These are phyloP conservation scores for Chironomus striatipennis DNA, from an alignment of 1,140 invertebrate genomes.

Conservation along the genomic window DNA sequence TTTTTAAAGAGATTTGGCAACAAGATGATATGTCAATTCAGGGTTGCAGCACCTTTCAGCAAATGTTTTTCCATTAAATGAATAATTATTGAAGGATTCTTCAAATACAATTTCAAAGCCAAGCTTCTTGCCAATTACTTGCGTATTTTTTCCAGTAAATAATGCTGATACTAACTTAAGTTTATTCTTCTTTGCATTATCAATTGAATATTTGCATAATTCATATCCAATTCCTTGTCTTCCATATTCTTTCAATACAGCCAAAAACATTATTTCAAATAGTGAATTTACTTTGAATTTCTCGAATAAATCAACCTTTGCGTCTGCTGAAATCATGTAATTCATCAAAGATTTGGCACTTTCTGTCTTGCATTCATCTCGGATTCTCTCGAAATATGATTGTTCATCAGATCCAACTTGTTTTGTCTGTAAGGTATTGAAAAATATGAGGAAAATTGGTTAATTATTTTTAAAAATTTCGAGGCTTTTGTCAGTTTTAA, in stretches of 20 bases:
- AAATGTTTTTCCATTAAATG: slow-evolving; percentile 3
- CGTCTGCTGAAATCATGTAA: background rate
- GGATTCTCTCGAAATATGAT: background rate
- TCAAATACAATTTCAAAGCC: background rate
- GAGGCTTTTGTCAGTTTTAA: no score
- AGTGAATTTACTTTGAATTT: background rate
- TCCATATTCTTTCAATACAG: background rate
- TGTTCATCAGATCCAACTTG: background rate
- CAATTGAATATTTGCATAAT: slow-evolving; percentile 14
- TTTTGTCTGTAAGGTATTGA: no score
- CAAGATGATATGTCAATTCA: background rate
- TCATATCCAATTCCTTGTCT: background rate
- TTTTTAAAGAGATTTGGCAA: background rate
- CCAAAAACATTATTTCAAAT: background rate
- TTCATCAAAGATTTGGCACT: background rate
- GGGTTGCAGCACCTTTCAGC: background rate
- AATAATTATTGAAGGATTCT: background rate
- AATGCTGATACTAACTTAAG: background rate
- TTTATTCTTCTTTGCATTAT: background rate
- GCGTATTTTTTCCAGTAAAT: background rate
- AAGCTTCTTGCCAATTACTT: background rate
- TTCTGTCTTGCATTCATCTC: background rate
- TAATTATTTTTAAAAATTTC: no score
- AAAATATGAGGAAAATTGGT: no score
- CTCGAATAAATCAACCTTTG: background rate